These are phyloP conservation scores for Hypsopygia costalis DNA, from an alignment of 2,888 invertebrate genomes.

Conservation along the genomic window DNA sequence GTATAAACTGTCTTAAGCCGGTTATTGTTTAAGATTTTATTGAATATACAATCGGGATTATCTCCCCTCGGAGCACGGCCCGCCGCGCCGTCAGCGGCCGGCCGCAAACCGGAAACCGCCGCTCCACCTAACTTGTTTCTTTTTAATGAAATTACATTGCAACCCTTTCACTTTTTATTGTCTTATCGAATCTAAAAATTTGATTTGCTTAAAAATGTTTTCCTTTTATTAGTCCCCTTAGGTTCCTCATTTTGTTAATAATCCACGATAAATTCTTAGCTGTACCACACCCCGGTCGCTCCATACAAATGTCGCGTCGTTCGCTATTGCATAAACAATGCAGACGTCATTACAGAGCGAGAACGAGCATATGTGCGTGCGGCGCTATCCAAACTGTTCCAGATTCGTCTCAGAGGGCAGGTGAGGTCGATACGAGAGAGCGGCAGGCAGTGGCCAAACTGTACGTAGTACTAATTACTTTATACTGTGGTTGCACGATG, in stretches of 20 bases:
- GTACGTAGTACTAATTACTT: no score
- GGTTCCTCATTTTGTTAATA: neutral
- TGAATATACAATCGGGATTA: constrained; percentile 54
- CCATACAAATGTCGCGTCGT: no score
- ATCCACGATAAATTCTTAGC: neutral
- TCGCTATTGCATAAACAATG: no score
- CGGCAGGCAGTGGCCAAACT: no score
- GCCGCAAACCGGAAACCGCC: neutral
- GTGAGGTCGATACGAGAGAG: no score
- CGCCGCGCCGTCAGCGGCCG: constrained; percentile 2
- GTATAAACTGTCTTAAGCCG: constrained; percentile 39
- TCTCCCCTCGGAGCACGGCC: constrained; percentile 22
- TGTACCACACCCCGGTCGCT: no score
- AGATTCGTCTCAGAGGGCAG: no score
- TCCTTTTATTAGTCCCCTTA: neutral
- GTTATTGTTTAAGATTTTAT: constrained; percentile 60
- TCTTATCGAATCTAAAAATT: constrained; percentile 8
- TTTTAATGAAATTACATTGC: constrained; percentile 41
- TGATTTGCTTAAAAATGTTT: constrained; percentile 1
- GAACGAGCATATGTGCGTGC: no score
- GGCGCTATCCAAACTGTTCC: no score
- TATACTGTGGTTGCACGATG: no score
- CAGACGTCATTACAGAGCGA: no score
- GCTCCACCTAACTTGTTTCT: constrained; percentile 29
- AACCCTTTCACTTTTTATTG: constrained; percentile 26